Evolutionary conservation across 2,888 invertebrate genomes (phyloP), one percentile per base, ranked within the genome.

Genomic region (Lochmaea capreae): DNA sequence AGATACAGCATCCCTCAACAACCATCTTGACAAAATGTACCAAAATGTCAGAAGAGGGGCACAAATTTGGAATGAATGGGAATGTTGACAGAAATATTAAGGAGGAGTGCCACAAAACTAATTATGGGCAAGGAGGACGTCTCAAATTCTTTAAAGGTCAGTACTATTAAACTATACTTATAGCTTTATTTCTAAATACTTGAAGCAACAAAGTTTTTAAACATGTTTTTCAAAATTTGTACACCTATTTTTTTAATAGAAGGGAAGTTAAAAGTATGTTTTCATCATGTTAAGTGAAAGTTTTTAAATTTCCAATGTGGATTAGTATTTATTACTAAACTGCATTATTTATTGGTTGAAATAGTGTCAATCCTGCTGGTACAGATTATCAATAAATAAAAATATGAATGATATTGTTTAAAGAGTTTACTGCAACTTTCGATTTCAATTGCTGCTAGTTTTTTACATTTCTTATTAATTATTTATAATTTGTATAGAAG

Each of bases 61-160:
- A 91, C 90, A 91, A 90, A 90, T 90, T 90, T 90, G 92, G 91
- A 89, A 91, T 91, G 88, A 92, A 91, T 90, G 92, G 91, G 88
- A 91, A 89, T 89, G 89, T 90, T 89, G 90, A 90, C 87, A 89
- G 89, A 85, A 89, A 89, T 87, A 87, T 87, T 79, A 89, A 89
- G 85, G 86, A 86, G 85, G 89, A 88, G 84, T 81, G 85, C 84
- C 83, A 84, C 81, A 79, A 88, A 85, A 84, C 76, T 81, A 87
- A 85, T 80, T 84, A 84, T 79, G 81, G 81, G 78, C 90, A 92
- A 85, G 94, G 94, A 82, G 94, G 94, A 84, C 90, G 94, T 83
- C 91, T 94, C 81, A 94, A 94, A 87, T 94, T 94, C 88, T 94
- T 93, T 87, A 94, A 94, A 91, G 92, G 93, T 92, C 72, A 67